A percentile compares a stretch with the other conserved stretches of the same genome.
phyloP scores from a whole-genome alignment of 2,113 vertebrate species.

The Dasyprocta punctata region DNA sequence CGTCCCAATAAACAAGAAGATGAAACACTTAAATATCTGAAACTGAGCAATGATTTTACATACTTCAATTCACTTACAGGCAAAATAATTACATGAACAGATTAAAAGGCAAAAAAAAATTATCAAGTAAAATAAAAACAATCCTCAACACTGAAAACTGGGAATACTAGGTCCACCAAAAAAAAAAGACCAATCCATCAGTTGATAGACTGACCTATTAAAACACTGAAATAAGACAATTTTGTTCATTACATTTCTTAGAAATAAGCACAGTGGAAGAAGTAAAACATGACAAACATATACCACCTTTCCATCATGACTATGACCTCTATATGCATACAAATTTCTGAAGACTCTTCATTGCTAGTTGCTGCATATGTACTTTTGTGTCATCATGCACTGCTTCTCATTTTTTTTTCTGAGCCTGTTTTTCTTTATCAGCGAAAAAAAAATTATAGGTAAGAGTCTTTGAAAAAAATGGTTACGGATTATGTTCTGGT shows the following conservation, averaged over 20 bases:
- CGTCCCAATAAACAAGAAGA: neutral
- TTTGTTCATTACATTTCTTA: neutral
- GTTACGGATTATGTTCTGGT: neutral
- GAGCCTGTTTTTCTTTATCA: neutral
- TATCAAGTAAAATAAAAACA: neutral
- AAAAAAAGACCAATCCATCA: neutral
- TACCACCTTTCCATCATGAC: neutral
- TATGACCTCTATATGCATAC: neutral
- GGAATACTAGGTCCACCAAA: neutral
- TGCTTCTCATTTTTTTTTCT: neutral
- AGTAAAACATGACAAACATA: neutral
- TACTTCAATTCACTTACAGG: neutral
- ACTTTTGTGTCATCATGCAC: neutral
- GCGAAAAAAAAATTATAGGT: neutral
- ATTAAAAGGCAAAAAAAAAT: neutral
- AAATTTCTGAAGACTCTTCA: conserved; percentile 1
- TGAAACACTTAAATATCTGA: neutral
- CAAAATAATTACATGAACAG: conserved; percentile 1
- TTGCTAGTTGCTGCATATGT: neutral
- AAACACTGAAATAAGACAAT: neutral
- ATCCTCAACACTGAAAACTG: neutral
- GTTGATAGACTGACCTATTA: neutral
- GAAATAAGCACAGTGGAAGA: neutral
- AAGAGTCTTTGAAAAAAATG: neutral
- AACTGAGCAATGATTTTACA: neutral